These are phyloP conservation scores for Steinernema carpocapsae DNA, from an alignment of 2,888 invertebrate genomes.

Conservation along the genomic window DNA sequence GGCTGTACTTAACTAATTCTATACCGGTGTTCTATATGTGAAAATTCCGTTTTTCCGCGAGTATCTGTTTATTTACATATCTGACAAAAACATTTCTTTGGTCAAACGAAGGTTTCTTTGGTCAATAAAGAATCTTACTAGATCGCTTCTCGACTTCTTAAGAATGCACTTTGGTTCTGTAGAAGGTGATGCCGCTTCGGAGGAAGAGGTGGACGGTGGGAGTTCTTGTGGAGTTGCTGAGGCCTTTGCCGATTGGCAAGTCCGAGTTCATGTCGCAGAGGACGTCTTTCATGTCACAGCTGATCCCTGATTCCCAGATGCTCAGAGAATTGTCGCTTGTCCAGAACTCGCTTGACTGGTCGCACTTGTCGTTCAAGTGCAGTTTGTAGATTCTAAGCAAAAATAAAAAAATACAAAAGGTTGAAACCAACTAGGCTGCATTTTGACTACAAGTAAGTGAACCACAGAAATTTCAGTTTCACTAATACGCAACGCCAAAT, in stretches of 20 bases:
- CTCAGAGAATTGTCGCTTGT: slow-evolving; percentile 22
- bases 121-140: not conserved
- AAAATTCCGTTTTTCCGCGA: not conserved
- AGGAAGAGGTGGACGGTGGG: slow-evolving; percentile 14
- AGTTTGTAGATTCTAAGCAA: slow-evolving; percentile 17
- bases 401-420: too few relatives aligned
- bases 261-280: slow-evolving; percentile 31
- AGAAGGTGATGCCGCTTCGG: slow-evolving; percentile 26
- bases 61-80: slow-evolving; percentile 18
- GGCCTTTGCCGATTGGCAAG: slow-evolving; percentile 9
- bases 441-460: too few relatives aligned
- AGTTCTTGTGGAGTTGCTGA: slow-evolving; percentile 16
- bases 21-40: not conserved
- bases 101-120: slow-evolving; percentile 16
- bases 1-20: not conserved
- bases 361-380: slow-evolving; percentile 29
- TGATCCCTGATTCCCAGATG: slow-evolving; percentile 16
- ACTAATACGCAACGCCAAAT: too few relatives aligned
- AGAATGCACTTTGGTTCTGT: slow-evolving; percentile 1
- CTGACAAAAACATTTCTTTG: not conserved
- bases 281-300: slow-evolving; percentile 15
- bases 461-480: too few relatives aligned
- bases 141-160: not conserved
- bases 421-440: too few relatives aligned
- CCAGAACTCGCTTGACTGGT: slow-evolving; percentile 27